Conservation (phyloP, 2,888 invertebrate species). For the Drosophila atroscutellata region DNA sequence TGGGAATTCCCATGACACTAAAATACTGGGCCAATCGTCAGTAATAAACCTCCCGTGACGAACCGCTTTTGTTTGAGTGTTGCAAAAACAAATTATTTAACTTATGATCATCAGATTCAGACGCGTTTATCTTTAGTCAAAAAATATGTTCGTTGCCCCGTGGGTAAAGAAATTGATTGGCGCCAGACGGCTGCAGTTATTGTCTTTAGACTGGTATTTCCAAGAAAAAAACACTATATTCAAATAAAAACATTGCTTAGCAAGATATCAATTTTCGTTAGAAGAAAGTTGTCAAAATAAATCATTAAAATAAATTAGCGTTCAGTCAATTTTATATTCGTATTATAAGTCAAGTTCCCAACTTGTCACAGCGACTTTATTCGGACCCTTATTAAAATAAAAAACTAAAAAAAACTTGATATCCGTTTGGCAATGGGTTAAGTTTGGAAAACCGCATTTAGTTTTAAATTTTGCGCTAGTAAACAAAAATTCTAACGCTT, state of each 20-base stretch:
- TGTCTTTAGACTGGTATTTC: slow-evolving; percentile 45
- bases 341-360: slow-evolving; percentile 49
- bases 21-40: slow-evolving; percentile 67
- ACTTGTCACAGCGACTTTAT: slow-evolving; percentile 36
- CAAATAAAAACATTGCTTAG: slow-evolving; percentile 30
- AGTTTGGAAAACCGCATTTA: slow-evolving; percentile 56
- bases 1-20: slow-evolving; percentile 68
- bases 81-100: slow-evolving; percentile 58
- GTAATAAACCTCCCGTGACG: slow-evolving; percentile 72
- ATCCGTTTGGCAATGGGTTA: slow-evolving; percentile 35
- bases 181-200: slow-evolving; percentile 61
- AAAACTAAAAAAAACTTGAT: slow-evolving; percentile 49
- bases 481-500: slow-evolving; percentile 41
- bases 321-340: slow-evolving; percentile 27
- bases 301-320: slow-evolving; percentile 55
- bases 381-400: slow-evolving; percentile 47
- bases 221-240: slow-evolving; percentile 33
- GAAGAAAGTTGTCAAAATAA: slow-evolving; percentile 69
- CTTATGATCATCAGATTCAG: slow-evolving; percentile 25
- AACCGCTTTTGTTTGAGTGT: slow-evolving; percentile 51
- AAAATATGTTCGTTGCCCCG: slow-evolving; percentile 38
- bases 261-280: slow-evolving; percentile 29
- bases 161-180: slow-evolving; percentile 68
- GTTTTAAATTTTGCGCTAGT: slow-evolving; percentile 31
- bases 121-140: slow-evolving; percentile 68